A percentile compares a stretch with the other conserved stretches of the same genome.
These are phyloP conservation scores for Solea senegalensis DNA, from an alignment of 2,113 vertebrate genomes.

Conservation along the genomic window DNA sequence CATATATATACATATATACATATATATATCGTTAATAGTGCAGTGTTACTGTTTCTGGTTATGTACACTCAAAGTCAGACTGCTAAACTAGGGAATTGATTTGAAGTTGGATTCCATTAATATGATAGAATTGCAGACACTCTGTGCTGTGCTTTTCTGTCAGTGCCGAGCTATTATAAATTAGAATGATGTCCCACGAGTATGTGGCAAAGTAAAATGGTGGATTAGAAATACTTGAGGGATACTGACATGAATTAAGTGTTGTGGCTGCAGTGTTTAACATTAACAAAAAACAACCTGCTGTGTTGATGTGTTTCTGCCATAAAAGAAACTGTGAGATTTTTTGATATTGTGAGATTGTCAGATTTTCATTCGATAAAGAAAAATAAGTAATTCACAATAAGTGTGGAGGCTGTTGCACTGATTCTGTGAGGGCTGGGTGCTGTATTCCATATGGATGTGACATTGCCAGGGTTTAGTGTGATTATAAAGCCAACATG, in stretches of 20 bases:
- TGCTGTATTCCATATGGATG: slow-evolving; percentile 28
- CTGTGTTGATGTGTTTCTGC: no score
- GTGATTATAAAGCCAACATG: slow-evolving; percentile 17
- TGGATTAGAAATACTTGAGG: no score
- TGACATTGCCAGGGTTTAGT: slow-evolving; percentile 1
- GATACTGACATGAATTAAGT: not conserved
- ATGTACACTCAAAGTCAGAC: not conserved
- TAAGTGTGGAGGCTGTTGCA: slow-evolving; percentile 6
- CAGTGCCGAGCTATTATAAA: no score
- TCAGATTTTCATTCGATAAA: slow-evolving; percentile 9
- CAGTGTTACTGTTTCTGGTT: not conserved
- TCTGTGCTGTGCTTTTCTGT: no score
- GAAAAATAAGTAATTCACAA: slow-evolving; percentile 27
- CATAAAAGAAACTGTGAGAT: no score
- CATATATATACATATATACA: no score
- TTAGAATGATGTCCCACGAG: no score
- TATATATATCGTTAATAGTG: not conserved
- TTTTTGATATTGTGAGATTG: no score
- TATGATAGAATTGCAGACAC: no score
- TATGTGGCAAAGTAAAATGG: no score
- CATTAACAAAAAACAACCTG: no score
- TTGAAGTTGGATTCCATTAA: no score
- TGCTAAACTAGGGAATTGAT: not conserved
- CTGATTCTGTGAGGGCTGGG: not conserved
- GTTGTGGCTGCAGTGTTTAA: not conserved